Evolutionary conservation across 2,113 vertebrate species (phyloP).

Genomic region (Sander vitreus): DNA sequence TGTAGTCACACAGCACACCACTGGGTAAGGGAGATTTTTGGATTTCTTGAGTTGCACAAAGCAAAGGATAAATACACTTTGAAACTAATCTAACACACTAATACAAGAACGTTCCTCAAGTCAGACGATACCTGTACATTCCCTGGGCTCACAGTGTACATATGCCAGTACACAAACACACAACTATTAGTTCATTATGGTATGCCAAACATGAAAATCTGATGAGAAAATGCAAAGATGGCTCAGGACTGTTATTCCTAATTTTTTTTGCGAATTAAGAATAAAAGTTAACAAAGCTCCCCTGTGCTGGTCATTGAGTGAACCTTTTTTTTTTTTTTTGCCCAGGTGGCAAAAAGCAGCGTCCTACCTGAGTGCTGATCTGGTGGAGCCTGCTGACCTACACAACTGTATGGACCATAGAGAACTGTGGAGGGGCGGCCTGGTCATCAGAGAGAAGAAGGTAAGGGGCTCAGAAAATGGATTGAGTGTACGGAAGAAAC

Average conservation of each 20-base stretch:
- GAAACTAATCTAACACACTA: neutral
- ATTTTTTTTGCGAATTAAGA: neutral
- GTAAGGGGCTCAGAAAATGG: constrained; percentile 41
- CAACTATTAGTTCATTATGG: neutral
- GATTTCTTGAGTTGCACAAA: neutral
- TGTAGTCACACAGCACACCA: constrained; percentile 59
- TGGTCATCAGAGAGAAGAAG: constrained; percentile 79
- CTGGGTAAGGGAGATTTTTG: constrained; percentile 74
- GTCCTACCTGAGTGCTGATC: constrained; percentile 59
- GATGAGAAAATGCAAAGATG: neutral
- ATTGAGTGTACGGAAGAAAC: neutral
- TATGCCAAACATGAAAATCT: neutral
- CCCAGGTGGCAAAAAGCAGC: constrained; percentile 74
- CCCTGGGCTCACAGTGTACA: neutral
- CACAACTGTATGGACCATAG: constrained; percentile 43
- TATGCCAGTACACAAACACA: neutral
- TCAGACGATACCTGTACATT: neutral
- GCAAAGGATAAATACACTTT: neutral
- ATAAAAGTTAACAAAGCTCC: neutral
- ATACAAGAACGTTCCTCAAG: neutral
- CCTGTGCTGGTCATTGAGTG: neutral
- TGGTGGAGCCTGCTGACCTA: constrained; percentile 51
- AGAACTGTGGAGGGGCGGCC: constrained; percentile 76
- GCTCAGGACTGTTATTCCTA: no score
- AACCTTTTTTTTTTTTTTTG: neutral